A percentile compares a stretch with the other conserved stretches of the same genome.
Evolutionary conservation across 2,113 vertebrate genomes (phyloP).

Genomic region (Acrocephalus arundinaceus): DNA sequence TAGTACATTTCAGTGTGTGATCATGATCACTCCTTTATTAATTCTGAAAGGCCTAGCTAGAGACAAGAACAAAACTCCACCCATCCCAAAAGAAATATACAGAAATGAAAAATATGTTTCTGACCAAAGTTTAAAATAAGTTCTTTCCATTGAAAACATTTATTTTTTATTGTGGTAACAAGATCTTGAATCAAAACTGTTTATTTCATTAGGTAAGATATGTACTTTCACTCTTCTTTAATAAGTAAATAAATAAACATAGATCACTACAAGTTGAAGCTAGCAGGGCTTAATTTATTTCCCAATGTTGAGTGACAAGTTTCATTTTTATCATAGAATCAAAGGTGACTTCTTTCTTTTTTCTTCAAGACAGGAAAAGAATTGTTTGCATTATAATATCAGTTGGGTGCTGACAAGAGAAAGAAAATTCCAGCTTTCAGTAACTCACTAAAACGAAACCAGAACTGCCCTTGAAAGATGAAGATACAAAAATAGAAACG

Average conservation of each 20-base stretch:
- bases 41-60: neutral
- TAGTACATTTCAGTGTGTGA: neutral
- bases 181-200: neutral
- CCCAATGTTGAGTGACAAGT: neutral
- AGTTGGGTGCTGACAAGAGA: conserved; percentile 63
- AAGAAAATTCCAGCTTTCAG: conserved; percentile 26
- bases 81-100: neutral
- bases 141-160: neutral
- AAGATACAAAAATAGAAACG: conserved; percentile 45
- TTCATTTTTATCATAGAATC: conserved; percentile 30
- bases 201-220: neutral
- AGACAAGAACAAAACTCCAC: neutral
- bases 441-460: conserved; percentile 46
- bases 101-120: neutral
- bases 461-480: conserved; percentile 56
- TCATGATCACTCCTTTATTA: neutral
- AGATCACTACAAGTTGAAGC: neutral
- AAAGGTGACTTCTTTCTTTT: conserved; percentile 32
- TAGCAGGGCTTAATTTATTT: neutral
- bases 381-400: conserved; percentile 67
- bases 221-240: neutral
- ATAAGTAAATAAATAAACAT: neutral
- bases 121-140: neutral
- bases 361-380: conserved; percentile 50
- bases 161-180: neutral